phyloP scores from a whole-genome alignment of 2,888 invertebrate species.

The Tridacna crocea region DNA sequence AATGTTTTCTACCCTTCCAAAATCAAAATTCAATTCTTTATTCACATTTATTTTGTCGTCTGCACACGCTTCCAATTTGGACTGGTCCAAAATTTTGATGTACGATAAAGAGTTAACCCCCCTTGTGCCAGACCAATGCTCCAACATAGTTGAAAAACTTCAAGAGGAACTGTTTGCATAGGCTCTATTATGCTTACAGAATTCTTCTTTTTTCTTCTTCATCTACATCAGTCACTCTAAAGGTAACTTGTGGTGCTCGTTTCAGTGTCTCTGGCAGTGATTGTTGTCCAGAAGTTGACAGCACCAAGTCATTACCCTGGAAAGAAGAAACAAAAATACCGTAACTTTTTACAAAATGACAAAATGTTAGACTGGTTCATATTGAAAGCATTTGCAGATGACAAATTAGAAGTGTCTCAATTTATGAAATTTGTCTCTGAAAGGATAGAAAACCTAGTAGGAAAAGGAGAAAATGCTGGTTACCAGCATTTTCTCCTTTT shows the following conservation, averaged over 20 bases:
- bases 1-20: no score
- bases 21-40: no score
- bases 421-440: no score
- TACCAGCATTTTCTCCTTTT: not conserved
- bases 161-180: no score
- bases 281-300: conserved; percentile 75
- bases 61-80: no score
- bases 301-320: conserved; percentile 78
- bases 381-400: no score
- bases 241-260: conserved; percentile 62
- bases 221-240: conserved; percentile 82
- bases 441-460: not conserved
- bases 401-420: no score
- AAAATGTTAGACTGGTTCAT: not conserved
- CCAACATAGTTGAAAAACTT: no score
- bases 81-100: no score
- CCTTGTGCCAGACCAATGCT: no score
- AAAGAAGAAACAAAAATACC: conserved; percentile 7
- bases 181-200: conserved; percentile 71
- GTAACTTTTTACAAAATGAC: not conserved
- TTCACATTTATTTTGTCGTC: no score
- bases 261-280: conserved; percentile 79
- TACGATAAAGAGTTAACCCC: no score
- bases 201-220: conserved; percentile 78
- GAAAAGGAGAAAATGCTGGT: not conserved